phyloP scores from a whole-genome alignment of 53 echinoderm and acorn worm genomes.

The Crossaster papposus region DNA sequence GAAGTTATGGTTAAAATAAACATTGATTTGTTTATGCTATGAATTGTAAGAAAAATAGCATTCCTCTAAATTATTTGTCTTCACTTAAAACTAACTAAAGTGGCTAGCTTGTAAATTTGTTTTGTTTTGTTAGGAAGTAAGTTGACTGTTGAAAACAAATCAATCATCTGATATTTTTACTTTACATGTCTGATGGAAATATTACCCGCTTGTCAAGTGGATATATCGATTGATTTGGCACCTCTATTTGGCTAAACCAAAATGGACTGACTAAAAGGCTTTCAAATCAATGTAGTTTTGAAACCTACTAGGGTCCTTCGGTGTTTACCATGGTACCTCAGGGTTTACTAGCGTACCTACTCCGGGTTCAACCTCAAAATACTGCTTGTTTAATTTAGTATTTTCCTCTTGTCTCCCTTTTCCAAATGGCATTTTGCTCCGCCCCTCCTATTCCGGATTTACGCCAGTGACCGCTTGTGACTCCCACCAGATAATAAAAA shows the following conservation, averaged over 20 bases:
- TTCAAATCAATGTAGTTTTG: too few species aligned
- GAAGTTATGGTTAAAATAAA: neutral
- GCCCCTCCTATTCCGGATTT: neutral
- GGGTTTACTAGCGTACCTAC: too few species aligned
- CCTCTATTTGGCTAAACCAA: too few species aligned
- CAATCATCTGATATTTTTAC: too few species aligned
- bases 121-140: neutral
- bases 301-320: too few species aligned
- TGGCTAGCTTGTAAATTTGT: neutral
- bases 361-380: too few species aligned
- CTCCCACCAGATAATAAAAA: neutral
- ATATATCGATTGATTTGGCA: too few species aligned
- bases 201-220: too few species aligned
- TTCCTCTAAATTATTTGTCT: neutral
- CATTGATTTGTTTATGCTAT: neutral
- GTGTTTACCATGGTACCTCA: too few species aligned
- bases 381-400: too few species aligned
- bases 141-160: neutral
- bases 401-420: neutral
- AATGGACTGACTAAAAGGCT: too few species aligned
- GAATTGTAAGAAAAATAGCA: neutral
- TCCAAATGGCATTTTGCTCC: neutral
- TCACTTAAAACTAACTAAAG: neutral
- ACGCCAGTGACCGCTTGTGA: slow-evolving; percentile 39
- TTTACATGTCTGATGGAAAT: too few species aligned